A percentile compares a stretch with the other conserved stretches of the same genome.
Evolutionary conservation across 2,797 vertebrate genomes (phyloP).

Genomic region (Clarias pachynema): DNA sequence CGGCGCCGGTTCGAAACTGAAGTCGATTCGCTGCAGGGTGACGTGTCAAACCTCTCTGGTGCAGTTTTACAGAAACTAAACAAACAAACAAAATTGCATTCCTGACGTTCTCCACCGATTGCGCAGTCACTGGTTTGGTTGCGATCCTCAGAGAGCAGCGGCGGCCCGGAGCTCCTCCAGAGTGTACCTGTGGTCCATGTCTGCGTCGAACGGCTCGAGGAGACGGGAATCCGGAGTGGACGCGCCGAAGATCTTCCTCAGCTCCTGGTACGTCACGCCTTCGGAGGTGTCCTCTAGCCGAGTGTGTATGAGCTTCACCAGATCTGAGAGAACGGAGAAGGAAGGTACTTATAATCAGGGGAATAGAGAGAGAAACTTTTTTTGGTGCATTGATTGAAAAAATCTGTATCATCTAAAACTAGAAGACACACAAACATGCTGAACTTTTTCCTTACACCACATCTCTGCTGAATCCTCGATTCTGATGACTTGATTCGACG

Average conservation of each 20-base stretch:
- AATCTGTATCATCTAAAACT: too few relatives aligned
- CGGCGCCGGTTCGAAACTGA: background rate
- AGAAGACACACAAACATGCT: too few relatives aligned
- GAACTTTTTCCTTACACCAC: background rate
- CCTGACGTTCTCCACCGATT: conserved; percentile 60
- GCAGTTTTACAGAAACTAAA: conserved; percentile 64
- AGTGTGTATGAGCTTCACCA: conserved; percentile 64
- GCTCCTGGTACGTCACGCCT: conserved; percentile 63
- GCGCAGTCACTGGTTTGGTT: background rate
- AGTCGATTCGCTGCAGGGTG: conserved; percentile 55
- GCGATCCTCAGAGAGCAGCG: conserved; percentile 63
- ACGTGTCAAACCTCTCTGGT: conserved; percentile 59
- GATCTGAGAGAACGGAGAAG: conserved; percentile 59
- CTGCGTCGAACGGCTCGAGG: conserved; percentile 67
- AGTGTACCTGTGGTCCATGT: conserved; percentile 69
- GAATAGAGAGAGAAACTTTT: too few relatives aligned
- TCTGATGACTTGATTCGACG: background rate
- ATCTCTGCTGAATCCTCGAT: background rate
- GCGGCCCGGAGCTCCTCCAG: conserved; percentile 71
- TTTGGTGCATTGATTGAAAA: too few relatives aligned
- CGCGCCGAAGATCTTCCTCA: conserved; percentile 63
- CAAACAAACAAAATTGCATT: conserved; percentile 44
- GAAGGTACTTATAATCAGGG: background rate
- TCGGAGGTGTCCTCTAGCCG: conserved; percentile 43
- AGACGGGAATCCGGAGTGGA: conserved; percentile 54